Evolutionary conservation across 2,113 vertebrate species (phyloP).

Genomic region (Varanus salvator): DNA sequence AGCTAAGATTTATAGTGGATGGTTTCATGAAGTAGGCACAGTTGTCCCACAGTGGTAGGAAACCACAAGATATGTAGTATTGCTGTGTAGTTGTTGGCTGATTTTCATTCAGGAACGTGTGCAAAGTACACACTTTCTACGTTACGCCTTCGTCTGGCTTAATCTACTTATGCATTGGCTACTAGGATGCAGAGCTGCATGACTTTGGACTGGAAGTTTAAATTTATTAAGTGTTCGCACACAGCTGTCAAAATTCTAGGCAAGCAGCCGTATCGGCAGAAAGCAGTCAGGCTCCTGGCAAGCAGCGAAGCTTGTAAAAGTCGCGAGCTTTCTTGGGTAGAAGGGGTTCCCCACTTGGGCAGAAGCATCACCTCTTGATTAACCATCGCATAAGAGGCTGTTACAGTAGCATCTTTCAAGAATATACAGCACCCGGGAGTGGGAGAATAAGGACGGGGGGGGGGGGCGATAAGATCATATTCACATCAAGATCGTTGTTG

Average conservation of each 20-base stretch:
- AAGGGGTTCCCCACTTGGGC: neutral
- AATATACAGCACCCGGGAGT: neutral
- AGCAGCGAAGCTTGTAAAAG: slow-evolving; percentile 10
- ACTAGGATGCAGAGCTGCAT: slow-evolving; percentile 33
- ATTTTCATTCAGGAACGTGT: slow-evolving; percentile 49
- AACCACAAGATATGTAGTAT: neutral
- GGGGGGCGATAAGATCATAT: neutral
- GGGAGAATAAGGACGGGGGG: neutral
- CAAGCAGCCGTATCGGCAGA: neutral
- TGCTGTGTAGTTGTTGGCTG: neutral
- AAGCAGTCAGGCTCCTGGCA: slow-evolving; percentile 44
- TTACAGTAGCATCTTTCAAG: neutral
- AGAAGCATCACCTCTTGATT: neutral
- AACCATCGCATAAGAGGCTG: neutral
- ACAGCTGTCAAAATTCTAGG: neutral
- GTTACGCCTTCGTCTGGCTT: slow-evolving; percentile 49
- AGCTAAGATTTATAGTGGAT: neutral
- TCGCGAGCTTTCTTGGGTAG: neutral
- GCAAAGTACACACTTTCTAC: neutral
- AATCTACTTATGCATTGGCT: slow-evolving; percentile 66
- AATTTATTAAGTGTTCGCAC: too few relatives aligned
- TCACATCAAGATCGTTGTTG: neutral
- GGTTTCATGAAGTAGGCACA: neutral
- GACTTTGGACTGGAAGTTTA: slow-evolving; percentile 62
- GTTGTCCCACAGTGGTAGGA: neutral